Evolutionary conservation across 2,113 vertebrate species (phyloP), one percentile per base, ranked within the genome.

Genomic region (Lynx canadensis): DNA sequence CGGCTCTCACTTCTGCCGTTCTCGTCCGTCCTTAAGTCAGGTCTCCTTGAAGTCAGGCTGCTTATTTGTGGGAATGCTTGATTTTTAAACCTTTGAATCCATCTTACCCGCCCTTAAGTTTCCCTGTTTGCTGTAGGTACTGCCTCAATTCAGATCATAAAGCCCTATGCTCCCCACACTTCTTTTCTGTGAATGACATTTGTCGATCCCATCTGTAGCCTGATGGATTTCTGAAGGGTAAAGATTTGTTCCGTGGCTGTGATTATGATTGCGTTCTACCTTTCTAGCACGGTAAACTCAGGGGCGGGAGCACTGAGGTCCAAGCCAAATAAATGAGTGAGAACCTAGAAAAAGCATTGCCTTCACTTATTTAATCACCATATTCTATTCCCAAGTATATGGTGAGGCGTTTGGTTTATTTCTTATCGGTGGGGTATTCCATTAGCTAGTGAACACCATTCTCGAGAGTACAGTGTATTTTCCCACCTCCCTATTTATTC

Each of bases 401-500:
- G 2, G 1, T 13, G 84, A 55, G 45, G 31, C 25, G 29, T 80
- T 74, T 52, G n/a, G 7, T 57, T 45, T 38, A 0, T 21, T 91
- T 86, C 86, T 84, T 50, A 0, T 23, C 29, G 27, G 78, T 31
- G 52, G 33, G 68, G 16, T 8, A 6, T 52, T 27, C 45, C 31
- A 0, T 41, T 16, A 11, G 25, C 78, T 11, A 1, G 19, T 3
- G 16, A 48, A 1, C 13, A 3, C 15, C 12, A 15, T 10, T 52
- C 8, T 48, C 1, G 27, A 16, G 19, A 71, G 29, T 7, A 19
- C 73, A 66, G 57, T n/a, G 11, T 6, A 1, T 18, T 36, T 66
- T 31, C 76, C 79, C 23, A 0, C 1, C 18, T 52, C 31, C 33
- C 19, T 38, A 0, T 76, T 57, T 15, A 2, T 27, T 60, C 25